A percentile compares a stretch with the other conserved stretches of the same genome.
Evolutionary conservation across 1,140 invertebrate species (phyloP).

Genomic region (Gonioctena quinquepunctata): DNA sequence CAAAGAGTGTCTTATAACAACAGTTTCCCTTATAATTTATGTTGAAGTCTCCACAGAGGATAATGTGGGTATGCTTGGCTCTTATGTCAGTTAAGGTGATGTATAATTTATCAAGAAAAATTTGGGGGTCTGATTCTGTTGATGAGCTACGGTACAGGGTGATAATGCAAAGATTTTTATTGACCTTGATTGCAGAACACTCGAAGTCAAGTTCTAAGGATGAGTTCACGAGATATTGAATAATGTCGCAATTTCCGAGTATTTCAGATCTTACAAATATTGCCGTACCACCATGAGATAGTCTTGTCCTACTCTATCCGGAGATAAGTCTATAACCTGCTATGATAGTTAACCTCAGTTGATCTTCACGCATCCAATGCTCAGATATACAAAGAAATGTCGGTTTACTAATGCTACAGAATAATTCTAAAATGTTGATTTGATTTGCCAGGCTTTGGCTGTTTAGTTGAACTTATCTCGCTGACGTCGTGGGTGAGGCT

Average conservation of each 20-base stretch:
- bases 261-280: conserved; percentile 7
- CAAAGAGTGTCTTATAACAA: no score
- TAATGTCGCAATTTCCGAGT: neutral
- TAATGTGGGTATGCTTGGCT: neutral
- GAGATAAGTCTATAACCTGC: conserved; percentile 2
- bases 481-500: neutral
- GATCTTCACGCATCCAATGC: conserved; percentile 7
- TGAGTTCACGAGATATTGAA: neutral
- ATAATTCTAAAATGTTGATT: conserved; percentile 7
- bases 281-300: neutral
- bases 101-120: neutral
- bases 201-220: conserved; percentile 2
- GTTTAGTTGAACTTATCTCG: neutral
- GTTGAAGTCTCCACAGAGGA: conserved; percentile 5
- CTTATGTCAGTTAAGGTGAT: neutral
- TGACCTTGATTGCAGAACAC: neutral
- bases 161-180: neutral
- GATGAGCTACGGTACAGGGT: conserved; percentile 8
- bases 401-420: neutral
- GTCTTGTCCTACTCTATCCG: neutral
- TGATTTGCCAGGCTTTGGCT: conserved; percentile 2
- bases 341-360: neutral
- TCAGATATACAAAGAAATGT: conserved; percentile 3
- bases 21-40: conserved; percentile 1
- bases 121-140: neutral